Evolutionary conservation across 53 echinoderm and acorn worm genomes (phyloP), one percentile per base, ranked within the genome.

Genomic region (Zoroaster sp.): DNA sequence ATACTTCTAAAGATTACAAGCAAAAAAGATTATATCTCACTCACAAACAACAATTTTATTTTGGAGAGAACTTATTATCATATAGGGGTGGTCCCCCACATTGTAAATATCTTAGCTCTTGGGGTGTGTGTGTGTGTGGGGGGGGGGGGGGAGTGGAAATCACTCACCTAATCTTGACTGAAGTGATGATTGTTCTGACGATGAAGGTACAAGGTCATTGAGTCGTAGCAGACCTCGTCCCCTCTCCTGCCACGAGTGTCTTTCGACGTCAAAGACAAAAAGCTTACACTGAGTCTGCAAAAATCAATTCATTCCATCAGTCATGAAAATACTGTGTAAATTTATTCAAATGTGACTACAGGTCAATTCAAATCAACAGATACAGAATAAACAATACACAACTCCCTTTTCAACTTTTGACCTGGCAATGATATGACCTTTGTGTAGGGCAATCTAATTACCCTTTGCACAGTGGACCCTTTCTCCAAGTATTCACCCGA

Each of bases 211-310:
- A 39, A 46, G 88, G 89, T 97, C 98, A 32, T 97, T 97, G 40
- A 97, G 73, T 47, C 95, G 83, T 23, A 97, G 93, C 25, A 94
- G 69, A 15, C 98, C 98, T 69, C 98, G 89, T 51, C 98, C 98
- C 43, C 89, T 92, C 59, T 97, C 98, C 49, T 93, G 86, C 98
- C 98, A 97, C 17, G 75, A 70, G 37, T 94, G 91, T 40, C 86
- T 97, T 13, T 35, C 70, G 12, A 78, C 75, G 74, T 97, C 95
- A 95, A 97, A 97, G 34, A 97, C 53, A 80, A 88, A 95, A 72
- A 97, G 92, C 85, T 97, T 97, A 88, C 98, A 95, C 89, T 95
- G 98, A 17, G 94, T 89, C 98, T 96, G 75, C 18, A 45, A 44
- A 77, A 35, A 72, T 14, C 66, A 42, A 13, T 14, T 18, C 4